phyloP scores from a whole-genome alignment of 2,888 invertebrate species.

The Microplitis manilae region DNA sequence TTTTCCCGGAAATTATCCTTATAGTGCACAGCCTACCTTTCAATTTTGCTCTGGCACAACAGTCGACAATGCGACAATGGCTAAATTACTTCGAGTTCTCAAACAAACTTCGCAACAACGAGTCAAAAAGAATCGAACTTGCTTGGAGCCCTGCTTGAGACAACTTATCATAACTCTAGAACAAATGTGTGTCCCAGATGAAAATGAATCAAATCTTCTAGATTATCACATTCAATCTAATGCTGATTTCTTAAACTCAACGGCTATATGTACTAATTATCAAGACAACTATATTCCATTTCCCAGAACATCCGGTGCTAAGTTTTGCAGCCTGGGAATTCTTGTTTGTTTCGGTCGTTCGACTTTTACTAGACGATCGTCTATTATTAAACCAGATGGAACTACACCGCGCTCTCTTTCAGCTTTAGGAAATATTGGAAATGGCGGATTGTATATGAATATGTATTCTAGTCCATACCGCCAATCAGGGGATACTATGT shows the following conservation, averaged over 20 bases:
- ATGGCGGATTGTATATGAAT: slow-evolving; percentile 73
- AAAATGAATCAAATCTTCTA: slow-evolving; percentile 64
- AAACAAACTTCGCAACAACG: slow-evolving; percentile 86
- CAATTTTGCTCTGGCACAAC: slow-evolving; percentile 79
- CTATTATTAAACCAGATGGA: slow-evolving; percentile 81
- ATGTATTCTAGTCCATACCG: slow-evolving; percentile 72
- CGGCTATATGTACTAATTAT: slow-evolving; percentile 66
- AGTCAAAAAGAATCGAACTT: slow-evolving; percentile 88
- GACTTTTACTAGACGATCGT: slow-evolving; percentile 78
- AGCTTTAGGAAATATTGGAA: slow-evolving; percentile 77
- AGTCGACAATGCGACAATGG: slow-evolving; percentile 81
- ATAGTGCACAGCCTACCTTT: slow-evolving; percentile 78
- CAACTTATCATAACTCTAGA: slow-evolving; percentile 80
- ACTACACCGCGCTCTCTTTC: slow-evolving; percentile 86
- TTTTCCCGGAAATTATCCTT: slow-evolving; percentile 84
- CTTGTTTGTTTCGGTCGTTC: slow-evolving; percentile 90
- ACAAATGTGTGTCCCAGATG: slow-evolving; percentile 70
- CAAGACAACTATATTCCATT: slow-evolving; percentile 91
- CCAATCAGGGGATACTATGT: slow-evolving; percentile 67
- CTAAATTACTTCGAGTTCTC: slow-evolving; percentile 84
- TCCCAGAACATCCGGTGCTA: slow-evolving; percentile 93
- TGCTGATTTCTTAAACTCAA: slow-evolving; percentile 64
- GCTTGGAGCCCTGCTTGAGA: slow-evolving; percentile 88
- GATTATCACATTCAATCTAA: slow-evolving; percentile 66
- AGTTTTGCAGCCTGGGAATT: slow-evolving; percentile 90